Percentiles rank a stretch among this genome's conserved stretches.
phyloP scores from a whole-genome alignment of 2,888 invertebrate genomes.

The Cephonodes hylas region DNA sequence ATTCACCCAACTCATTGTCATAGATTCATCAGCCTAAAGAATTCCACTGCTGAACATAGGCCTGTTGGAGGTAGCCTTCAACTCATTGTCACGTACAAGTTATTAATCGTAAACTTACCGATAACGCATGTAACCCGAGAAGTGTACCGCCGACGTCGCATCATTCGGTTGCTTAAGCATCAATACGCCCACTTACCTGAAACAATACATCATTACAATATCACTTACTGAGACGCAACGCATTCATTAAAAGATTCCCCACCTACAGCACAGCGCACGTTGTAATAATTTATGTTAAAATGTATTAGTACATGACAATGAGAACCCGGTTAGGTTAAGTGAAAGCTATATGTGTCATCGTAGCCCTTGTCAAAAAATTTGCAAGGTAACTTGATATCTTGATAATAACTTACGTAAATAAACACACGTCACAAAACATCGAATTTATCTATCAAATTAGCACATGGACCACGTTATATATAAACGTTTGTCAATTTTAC shows the following conservation, averaged over 20 bases:
- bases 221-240: slow-evolving; percentile 58
- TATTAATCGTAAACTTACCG: slow-evolving; percentile 60
- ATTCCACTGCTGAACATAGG: too few species aligned
- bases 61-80: too few species aligned
- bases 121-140: slow-evolving; percentile 50
- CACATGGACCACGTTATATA: too few species aligned
- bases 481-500: too few species aligned
- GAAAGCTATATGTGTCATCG: background rate
- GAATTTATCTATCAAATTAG: too few species aligned
- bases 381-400: too few species aligned
- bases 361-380: too few species aligned
- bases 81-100: slow-evolving; percentile 27
- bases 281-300: background rate
- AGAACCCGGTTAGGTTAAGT: background rate
- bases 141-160: slow-evolving; percentile 56
- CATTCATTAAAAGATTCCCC: slow-evolving; percentile 55
- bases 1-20: too few species aligned
- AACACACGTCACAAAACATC: too few species aligned
- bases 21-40: too few species aligned
- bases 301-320: background rate
- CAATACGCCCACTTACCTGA: slow-evolving; percentile 74
- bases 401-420: too few species aligned
- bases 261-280: slow-evolving; percentile 34
- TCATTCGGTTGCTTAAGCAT: slow-evolving; percentile 53
- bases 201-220: slow-evolving; percentile 80